Conservation (phyloP, 1,140 invertebrate species). For the Cepaea nemoralis region DNA sequence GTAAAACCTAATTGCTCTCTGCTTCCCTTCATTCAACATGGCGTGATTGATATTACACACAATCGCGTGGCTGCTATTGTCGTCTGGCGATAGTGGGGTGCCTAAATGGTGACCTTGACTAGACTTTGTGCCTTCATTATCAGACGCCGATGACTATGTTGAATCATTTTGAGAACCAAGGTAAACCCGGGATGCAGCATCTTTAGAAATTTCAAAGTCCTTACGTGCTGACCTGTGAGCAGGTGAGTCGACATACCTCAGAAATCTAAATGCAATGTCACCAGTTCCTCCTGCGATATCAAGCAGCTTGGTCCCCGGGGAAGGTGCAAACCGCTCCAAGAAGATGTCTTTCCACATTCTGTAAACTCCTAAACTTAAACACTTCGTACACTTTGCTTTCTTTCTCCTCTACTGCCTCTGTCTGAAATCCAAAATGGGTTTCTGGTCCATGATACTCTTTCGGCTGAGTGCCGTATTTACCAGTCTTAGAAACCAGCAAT, state of each 20-base stretch:
- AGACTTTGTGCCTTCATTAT: conserved; percentile 36
- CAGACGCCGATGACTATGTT: conserved; percentile 45
- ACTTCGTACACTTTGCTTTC: conserved; percentile 89
- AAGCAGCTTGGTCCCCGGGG: conserved; percentile 83
- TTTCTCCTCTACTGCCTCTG: conserved; percentile 85
- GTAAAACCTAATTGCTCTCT: conserved; percentile 75
- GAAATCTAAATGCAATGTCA: conserved; percentile 74
- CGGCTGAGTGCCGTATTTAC: not conserved
- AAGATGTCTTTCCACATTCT: conserved; percentile 97
- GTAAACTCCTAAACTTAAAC: conserved; percentile 95
- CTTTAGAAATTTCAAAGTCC: conserved; percentile 30
- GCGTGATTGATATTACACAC: conserved; percentile 94
- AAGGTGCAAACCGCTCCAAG: conserved; percentile 83
- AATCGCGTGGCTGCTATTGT: conserved; percentile 76
- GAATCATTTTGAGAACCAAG: conserved; percentile 35
- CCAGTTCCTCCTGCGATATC: conserved; percentile 97
- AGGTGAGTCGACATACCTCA: conserved; percentile 59
- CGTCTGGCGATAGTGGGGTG: conserved; percentile 6
- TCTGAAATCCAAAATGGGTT: conserved; percentile 92
- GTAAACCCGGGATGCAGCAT: not conserved
- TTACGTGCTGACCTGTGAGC: not conserved
- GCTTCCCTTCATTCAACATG: conserved; percentile 93
- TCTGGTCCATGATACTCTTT: conserved; percentile 30
- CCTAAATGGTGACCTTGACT: conserved; percentile 9
- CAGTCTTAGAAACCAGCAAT: not conserved